Evolutionary conservation across 2,888 invertebrate species (phyloP).

Genomic region (Noctua janthe): DNA sequence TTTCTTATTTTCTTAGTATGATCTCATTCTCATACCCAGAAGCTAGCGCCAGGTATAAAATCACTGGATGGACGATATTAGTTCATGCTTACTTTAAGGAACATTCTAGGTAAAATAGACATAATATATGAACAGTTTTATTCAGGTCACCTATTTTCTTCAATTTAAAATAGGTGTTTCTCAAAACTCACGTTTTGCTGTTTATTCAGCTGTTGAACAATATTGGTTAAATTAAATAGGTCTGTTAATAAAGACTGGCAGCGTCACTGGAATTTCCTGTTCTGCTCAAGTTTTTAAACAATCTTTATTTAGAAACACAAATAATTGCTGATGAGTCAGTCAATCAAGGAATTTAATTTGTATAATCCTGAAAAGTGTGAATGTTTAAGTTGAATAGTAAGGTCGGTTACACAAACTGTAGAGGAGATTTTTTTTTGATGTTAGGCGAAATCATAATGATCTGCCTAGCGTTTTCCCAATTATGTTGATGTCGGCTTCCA

Average conservation of each 20-base stretch:
- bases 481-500: not conserved
- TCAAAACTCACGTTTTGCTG: constrained; percentile 17
- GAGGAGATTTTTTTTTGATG: not conserved
- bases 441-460: too few relatives aligned
- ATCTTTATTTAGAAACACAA: constrained; percentile 33
- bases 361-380: constrained; percentile 12
- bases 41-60: not conserved
- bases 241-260: constrained; percentile 12
- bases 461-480: not conserved
- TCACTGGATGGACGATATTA: not conserved
- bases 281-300: constrained; percentile 45
- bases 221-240: constrained; percentile 37
- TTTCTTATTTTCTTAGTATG: not conserved
- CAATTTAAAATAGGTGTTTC: constrained; percentile 24
- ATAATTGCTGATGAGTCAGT: constrained; percentile 34
- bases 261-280: constrained; percentile 64
- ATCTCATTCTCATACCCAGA: not conserved
- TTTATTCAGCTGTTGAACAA: constrained; percentile 52
- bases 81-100: not conserved
- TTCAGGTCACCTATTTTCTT: constrained; percentile 34
- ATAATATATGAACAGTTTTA: not conserved
- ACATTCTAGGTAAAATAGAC: not conserved
- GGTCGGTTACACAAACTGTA: not conserved
- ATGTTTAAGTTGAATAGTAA: not conserved
- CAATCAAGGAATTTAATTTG: constrained; percentile 28